Base-by-base conservation (phyloP, 2,888 invertebrate genomes). In the Lacanobia oleracea region DNA sequence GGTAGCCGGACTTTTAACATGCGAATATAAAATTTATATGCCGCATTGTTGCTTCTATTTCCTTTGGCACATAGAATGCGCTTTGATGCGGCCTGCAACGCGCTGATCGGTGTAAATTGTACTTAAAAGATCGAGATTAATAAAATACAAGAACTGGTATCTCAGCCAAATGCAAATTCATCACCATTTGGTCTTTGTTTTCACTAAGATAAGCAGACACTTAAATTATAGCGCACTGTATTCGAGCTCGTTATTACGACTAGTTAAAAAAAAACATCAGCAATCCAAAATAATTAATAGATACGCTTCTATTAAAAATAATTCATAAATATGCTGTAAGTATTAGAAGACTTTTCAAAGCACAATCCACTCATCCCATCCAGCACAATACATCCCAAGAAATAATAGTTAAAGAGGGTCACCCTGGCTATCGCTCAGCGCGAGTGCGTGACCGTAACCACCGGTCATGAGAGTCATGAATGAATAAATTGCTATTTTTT, bases 401-500 rank as follows among this genome's bases (percentile, higher is more conserved):
- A 21, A 51, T 43, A 57, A 27, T 37, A 57, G 43, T 57, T 37
- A 62, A 23, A 45, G n/a, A n/a, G 14, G 51, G 45, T 67, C 48
- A 57, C 65, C 61, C 48, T 33, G 33, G 40, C n/a, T 23, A n/a
- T 48, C 40, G 43, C 12, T 43, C 43, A 43, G 2, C n/a, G n/a
- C n/a, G n/a, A n/a, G n/a, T n/a, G n/a, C n/a, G 27, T 45, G 40
- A 27, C 27, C 53, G 18, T 45, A 56, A 21, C 23, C 23, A 14
- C 21, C 37, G 37, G 45, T 23, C 53, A 50, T 48, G 23, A 67
- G 21, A n/a, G 23, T 72, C 72, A 53, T 61, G 23, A 56, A 27
- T 60, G 6, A 57, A 61, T 68, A 51, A 68, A 73, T 53, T 53
- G 12, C 18, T 27, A 43, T 43, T n/a, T 68, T 45, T 62, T 65